Conservation (phyloP, 2,797 vertebrate genomes). For the Gobionotothen gibberifrons region DNA sequence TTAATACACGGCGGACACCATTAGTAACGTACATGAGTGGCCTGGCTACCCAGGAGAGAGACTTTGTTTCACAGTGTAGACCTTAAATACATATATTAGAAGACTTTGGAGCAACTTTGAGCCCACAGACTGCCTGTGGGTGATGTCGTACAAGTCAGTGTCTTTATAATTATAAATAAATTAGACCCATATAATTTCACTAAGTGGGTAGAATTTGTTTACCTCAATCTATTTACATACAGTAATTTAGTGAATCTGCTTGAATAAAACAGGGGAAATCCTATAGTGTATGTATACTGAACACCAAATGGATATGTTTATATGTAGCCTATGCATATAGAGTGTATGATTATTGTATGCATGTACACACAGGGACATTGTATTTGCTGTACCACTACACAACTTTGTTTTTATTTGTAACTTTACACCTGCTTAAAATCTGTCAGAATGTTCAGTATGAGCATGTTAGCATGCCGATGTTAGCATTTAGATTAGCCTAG, state of each 20-base stretch:
- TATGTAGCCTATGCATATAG: neutral
- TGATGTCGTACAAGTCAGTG: constrained; percentile 15
- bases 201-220: neutral
- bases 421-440: neutral
- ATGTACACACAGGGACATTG: neutral
- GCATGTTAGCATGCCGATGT: neutral
- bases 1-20: constrained; percentile 54
- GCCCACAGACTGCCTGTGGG: constrained; percentile 24
- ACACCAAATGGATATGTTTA: neutral
- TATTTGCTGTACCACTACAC: neutral
- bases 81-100: constrained; percentile 33
- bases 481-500: neutral
- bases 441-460: neutral
- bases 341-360: neutral
- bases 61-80: constrained; percentile 41
- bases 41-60: constrained; percentile 44
- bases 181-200: constrained; percentile 8
- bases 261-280: constrained; percentile 1
- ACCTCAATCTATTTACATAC: neutral
- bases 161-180: constrained; percentile 46
- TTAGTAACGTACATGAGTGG: constrained; percentile 59
- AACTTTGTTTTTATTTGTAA: neutral
- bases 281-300: neutral
- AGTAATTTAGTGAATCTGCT: neutral
- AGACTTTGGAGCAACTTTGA: constrained; percentile 37